Evolutionary conservation across 2,113 vertebrate species (phyloP).

Genomic region (Eudyptes chrysolophus): DNA sequence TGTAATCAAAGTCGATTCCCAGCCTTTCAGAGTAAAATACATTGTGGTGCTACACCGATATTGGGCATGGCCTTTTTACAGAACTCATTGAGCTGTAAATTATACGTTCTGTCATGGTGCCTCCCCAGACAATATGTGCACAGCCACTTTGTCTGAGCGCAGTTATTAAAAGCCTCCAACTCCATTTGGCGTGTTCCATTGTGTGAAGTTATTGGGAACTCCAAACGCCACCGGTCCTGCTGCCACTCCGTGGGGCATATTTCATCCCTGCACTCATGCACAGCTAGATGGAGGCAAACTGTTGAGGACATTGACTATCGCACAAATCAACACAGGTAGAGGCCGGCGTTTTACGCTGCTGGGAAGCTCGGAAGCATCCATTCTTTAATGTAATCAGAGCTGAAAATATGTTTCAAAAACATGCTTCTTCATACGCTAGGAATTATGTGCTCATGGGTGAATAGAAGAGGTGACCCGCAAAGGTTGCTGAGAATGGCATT

Average conservation of each 20-base stretch:
- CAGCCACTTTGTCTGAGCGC: background rate
- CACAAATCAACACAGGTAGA: background rate
- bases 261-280: background rate
- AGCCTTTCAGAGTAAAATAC: background rate
- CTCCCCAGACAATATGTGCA: constrained; percentile 6
- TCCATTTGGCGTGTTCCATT: background rate
- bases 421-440: background rate
- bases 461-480: background rate
- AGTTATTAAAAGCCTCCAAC: constrained; percentile 8
- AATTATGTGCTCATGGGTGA: background rate
- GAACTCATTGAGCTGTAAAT: constrained; percentile 15
- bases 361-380: background rate
- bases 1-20: background rate
- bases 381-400: background rate
- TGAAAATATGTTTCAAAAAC: background rate
- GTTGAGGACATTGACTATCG: background rate
- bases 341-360: fast-evolving
- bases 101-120: background rate
- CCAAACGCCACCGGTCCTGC: fast-evolving
- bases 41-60: background rate
- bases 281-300: background rate
- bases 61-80: background rate
- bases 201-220: background rate
- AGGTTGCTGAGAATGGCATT: background rate
- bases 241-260: background rate